Percentiles rank a stretch among this genome's conserved stretches.
Conservation (phyloP, 2,113 vertebrate genomes). For the Entelurus aequoreus region DNA sequence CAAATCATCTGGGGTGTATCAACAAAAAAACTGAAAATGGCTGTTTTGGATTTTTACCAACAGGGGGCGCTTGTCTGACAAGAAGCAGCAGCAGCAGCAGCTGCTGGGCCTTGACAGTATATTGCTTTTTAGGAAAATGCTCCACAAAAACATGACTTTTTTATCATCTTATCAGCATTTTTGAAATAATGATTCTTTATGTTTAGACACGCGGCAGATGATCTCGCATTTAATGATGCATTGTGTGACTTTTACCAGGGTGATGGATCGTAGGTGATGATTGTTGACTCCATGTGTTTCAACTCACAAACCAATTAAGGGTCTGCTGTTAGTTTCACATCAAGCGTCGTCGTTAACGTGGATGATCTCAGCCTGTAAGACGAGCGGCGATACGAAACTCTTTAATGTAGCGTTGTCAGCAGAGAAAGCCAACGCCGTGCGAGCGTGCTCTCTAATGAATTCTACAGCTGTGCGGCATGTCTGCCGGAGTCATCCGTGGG, state of each 20-base stretch:
- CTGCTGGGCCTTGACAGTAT: slow-evolving; percentile 10
- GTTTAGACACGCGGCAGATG: slow-evolving; percentile 11
- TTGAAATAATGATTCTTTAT: too few species aligned
- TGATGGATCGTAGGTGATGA: background rate
- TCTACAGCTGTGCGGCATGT: slow-evolving; percentile 55
- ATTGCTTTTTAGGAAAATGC: slow-evolving; percentile 13
- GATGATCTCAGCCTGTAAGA: slow-evolving; percentile 34
- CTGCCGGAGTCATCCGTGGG: slow-evolving; percentile 55
- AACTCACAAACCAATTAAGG: slow-evolving; percentile 11
- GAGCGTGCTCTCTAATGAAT: slow-evolving; percentile 48
- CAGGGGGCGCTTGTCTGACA: slow-evolving; percentile 64
- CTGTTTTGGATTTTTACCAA: slow-evolving; percentile 44
- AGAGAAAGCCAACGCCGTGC: slow-evolving; percentile 36
- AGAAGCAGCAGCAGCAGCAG: slow-evolving; percentile 22
- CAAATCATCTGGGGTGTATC: slow-evolving; percentile 60
- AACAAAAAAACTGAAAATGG: slow-evolving; percentile 36
- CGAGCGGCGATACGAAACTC: slow-evolving; percentile 1
- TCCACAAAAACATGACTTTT: background rate
- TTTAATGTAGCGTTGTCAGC: slow-evolving; percentile 42
- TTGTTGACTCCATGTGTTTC: slow-evolving; percentile 6
- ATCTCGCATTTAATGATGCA: slow-evolving; percentile 2
- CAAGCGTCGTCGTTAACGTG: slow-evolving; percentile 31
- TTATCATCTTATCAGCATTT: too few species aligned
- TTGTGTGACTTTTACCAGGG: slow-evolving; percentile 8
- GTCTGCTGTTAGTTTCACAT: slow-evolving; percentile 20